Evolutionary conservation across 2,113 vertebrate species (phyloP).

Genomic region (Anser cygnoides): DNA sequence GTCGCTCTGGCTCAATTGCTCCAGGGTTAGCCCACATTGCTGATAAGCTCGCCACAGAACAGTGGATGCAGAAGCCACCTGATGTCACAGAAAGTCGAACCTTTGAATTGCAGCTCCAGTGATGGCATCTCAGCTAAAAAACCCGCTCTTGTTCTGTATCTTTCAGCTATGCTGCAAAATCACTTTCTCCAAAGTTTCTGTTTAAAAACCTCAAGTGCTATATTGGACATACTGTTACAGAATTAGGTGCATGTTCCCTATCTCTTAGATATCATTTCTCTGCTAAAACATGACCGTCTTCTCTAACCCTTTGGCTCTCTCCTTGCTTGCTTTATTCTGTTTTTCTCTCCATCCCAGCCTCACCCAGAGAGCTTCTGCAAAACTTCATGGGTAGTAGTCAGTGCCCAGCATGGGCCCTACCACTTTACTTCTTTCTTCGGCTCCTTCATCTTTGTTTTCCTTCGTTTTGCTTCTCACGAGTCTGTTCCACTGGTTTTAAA

Average conservation of each 20-base stretch:
- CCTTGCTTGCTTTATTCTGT: neutral
- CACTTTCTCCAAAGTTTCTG: neutral
- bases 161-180: neutral
- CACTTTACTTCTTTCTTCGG: neutral
- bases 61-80: neutral
- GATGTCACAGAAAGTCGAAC: neutral
- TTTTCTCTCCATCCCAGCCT: neutral
- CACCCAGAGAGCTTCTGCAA: neutral
- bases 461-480: neutral
- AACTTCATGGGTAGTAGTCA: neutral
- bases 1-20: neutral
- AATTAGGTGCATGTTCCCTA: neutral
- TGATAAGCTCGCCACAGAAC: neutral
- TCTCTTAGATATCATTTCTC: neutral
- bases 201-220: neutral
- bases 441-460: neutral
- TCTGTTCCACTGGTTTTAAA: neutral
- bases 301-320: neutral
- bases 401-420: neutral
- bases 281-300: neutral
- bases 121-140: neutral
- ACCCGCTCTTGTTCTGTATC: neutral
- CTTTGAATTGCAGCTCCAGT: neutral
- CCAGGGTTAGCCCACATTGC: neutral
- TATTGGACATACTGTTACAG: neutral